A percentile compares a stretch with the other conserved stretches of the same genome.
Conservation (phyloP, 2,888 invertebrate species). For the Amaurobius ferox region DNA sequence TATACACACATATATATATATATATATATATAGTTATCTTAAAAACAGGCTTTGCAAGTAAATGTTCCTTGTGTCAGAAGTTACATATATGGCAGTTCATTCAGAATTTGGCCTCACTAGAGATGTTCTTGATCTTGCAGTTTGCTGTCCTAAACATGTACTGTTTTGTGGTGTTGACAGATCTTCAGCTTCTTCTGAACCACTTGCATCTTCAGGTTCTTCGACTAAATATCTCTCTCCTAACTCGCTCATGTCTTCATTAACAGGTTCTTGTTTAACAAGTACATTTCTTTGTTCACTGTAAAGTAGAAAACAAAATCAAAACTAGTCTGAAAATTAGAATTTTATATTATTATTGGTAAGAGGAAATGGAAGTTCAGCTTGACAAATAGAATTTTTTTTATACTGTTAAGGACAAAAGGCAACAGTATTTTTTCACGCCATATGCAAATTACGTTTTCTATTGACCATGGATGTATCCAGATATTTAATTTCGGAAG, state of each 20-base stretch:
- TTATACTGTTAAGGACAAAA: too few species aligned
- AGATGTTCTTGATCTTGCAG: conserved; percentile 52
- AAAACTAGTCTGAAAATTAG: too few species aligned
- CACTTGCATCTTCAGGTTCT: conserved; percentile 61
- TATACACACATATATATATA: too few species aligned
- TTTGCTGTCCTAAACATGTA: conserved; percentile 44
- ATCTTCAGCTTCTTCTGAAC: conserved; percentile 66
- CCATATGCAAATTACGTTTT: too few species aligned
- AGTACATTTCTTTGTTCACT: conserved; percentile 61
- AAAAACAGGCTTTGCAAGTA: neutral
- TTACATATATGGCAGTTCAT: conserved; percentile 27
- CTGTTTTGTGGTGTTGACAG: conserved; percentile 56
- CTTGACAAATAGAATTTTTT: too few species aligned
- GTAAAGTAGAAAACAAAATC: conserved; percentile 25
- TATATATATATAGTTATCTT: too few species aligned
- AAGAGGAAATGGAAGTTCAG: too few species aligned
- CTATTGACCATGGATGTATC: too few species aligned
- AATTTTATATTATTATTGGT: too few species aligned
- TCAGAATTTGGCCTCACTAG: conserved; percentile 54
- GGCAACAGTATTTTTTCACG: too few species aligned
- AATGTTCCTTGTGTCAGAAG: neutral
- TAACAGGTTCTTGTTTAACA: conserved; percentile 54
- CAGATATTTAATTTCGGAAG: too few species aligned
- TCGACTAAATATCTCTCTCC: conserved; percentile 55
- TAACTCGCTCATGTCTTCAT: conserved; percentile 47